Conservation (phyloP, 2,113 vertebrate species). For the Chionis minor region DNA sequence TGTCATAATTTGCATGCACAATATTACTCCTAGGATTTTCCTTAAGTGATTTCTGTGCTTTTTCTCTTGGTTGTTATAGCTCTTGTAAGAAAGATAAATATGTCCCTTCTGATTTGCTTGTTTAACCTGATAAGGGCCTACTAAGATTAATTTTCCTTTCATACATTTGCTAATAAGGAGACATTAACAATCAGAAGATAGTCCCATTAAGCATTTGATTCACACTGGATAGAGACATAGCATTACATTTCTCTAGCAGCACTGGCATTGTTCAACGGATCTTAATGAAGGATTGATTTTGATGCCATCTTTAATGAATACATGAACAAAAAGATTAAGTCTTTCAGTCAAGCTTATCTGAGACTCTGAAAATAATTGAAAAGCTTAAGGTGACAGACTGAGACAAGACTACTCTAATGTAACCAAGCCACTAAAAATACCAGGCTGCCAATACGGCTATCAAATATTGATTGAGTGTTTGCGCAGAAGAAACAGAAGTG, state of each 20-base stretch:
- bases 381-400: conserved; percentile 2
- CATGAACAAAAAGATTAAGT: neutral
- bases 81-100: conserved; percentile 18
- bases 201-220: conserved; percentile 4
- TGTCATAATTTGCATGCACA: neutral
- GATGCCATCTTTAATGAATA: conserved; percentile 15
- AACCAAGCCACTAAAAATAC: neutral
- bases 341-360: conserved; percentile 14
- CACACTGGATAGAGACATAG: neutral
- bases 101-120: neutral
- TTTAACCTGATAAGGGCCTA: neutral
- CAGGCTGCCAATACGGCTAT: neutral
- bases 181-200: neutral
- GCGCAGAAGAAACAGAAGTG: neutral
- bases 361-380: conserved; percentile 36
- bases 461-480: neutral
- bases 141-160: conserved; percentile 2
- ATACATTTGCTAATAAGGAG: conserved; percentile 7
- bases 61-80: neutral
- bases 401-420: neutral
- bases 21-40: neutral
- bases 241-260: neutral
- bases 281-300: conserved; percentile 41
- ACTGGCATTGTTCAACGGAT: neutral
- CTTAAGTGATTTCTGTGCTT: neutral